These are phyloP conservation scores for Stigmatopora nigra DNA, from an alignment of 2,113 vertebrate genomes.

Conservation along the genomic window DNA sequence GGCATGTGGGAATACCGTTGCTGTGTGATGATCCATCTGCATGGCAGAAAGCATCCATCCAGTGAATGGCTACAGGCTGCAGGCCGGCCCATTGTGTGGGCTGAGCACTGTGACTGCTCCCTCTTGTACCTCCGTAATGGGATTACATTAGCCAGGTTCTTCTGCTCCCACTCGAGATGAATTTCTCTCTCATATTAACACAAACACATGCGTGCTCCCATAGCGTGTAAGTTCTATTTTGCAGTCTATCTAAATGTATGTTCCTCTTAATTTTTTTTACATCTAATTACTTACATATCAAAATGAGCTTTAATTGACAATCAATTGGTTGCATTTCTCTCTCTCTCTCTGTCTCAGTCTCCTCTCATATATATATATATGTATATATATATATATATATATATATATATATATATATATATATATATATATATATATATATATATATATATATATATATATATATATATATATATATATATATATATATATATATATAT, in stretches of 20 bases:
- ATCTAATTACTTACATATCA: not conserved
- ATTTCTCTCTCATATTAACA: conserved; percentile 4
- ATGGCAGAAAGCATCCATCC: conserved; percentile 64
- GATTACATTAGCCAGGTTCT: conserved; percentile 70
- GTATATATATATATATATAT: too few relatives aligned
- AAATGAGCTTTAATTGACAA: not conserved
- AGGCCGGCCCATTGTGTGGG: conserved; percentile 64
- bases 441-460: too few relatives aligned
- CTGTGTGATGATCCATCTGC: conserved; percentile 63
- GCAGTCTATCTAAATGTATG: conserved; percentile 33
- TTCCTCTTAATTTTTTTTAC: conserved; percentile 36
- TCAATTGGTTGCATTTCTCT: not conserved
- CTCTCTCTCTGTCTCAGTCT: too few relatives aligned
- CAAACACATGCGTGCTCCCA: conserved; percentile 3
- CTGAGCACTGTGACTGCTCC: conserved; percentile 69
- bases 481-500: too few relatives aligned
- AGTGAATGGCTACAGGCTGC: conserved; percentile 63
- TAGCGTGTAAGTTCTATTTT: conserved; percentile 12
- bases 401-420: too few relatives aligned
- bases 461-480: too few relatives aligned
- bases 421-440: too few relatives aligned
- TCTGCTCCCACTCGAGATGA: conserved; percentile 45
- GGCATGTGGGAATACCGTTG: conserved; percentile 41
- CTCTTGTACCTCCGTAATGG: conserved; percentile 70
- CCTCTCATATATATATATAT: too few relatives aligned